Evolutionary conservation across 1,140 invertebrate species (phyloP).

Genomic region (Micrasema longulum): DNA sequence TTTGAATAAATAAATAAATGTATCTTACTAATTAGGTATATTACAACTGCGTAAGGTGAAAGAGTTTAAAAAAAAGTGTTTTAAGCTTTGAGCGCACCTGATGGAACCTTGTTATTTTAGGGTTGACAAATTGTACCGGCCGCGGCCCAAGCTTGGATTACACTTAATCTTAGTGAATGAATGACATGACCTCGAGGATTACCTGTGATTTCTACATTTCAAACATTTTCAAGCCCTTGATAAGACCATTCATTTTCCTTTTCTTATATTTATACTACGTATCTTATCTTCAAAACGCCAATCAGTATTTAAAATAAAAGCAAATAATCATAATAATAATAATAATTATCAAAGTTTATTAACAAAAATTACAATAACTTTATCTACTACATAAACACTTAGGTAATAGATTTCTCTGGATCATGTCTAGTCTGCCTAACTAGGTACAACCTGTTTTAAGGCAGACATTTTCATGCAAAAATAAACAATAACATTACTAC

Average conservation of each 20-base stretch:
- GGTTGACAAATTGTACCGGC: constrained; percentile 10
- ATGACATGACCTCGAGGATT: constrained; percentile 31
- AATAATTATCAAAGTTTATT: too few species aligned
- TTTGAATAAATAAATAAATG: not conserved
- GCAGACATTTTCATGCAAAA: too few species aligned
- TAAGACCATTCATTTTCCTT: not conserved
- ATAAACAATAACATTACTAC: too few species aligned
- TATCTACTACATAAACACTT: too few species aligned
- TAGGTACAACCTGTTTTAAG: too few species aligned
- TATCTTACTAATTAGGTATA: not conserved
- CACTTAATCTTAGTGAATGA: constrained; percentile 45
- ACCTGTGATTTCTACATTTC: constrained; percentile 41
- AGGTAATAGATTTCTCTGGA: too few species aligned
- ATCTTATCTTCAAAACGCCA: too few species aligned
- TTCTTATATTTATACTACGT: too few species aligned
- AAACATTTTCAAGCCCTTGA: not conserved
- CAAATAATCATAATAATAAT: too few species aligned
- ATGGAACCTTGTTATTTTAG: not conserved
- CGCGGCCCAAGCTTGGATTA: constrained; percentile 26
- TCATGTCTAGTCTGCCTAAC: too few species aligned
- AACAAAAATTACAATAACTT: too few species aligned
- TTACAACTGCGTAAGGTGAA: not conserved
- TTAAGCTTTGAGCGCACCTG: not conserved
- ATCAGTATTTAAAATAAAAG: too few species aligned
- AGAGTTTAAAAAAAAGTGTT: not conserved